phyloP scores from a whole-genome alignment of 2,888 invertebrate genomes.

The Eristalinus aeneus region DNA sequence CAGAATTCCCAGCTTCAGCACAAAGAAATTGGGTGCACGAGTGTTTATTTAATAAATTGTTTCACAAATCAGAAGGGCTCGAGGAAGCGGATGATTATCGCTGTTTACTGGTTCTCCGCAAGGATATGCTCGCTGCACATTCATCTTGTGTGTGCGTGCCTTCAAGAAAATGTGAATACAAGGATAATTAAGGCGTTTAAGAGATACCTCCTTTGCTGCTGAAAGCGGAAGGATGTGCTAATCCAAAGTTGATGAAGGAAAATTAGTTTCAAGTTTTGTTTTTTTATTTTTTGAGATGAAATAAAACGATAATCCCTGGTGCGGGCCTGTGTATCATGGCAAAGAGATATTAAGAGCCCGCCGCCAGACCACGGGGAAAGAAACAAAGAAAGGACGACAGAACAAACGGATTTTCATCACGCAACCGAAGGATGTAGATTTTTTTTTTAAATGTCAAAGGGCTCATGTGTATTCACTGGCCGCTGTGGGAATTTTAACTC shows the following conservation, averaged over 20 bases:
- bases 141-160: background rate
- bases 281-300: background rate
- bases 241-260: slow-evolving; percentile 40
- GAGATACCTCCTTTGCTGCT: background rate
- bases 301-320: background rate
- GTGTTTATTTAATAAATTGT: background rate
- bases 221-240: slow-evolving; percentile 20
- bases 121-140: background rate
- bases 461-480: background rate
- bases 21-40: background rate
- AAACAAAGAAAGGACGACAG: background rate
- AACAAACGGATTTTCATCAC: slow-evolving; percentile 12
- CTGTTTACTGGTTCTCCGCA: background rate
- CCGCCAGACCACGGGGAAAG: background rate
- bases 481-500: background rate
- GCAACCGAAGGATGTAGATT: background rate
- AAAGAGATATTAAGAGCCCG: background rate
- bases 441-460: background rate
- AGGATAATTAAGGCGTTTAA: background rate
- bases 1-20: background rate
- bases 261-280: slow-evolving; percentile 24
- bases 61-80: background rate
- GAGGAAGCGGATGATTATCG: background rate
- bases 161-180: background rate
- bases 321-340: background rate